Base-by-base conservation (phyloP, 2,797 vertebrate species). In the Lagocephalus sceleratus region DNA sequence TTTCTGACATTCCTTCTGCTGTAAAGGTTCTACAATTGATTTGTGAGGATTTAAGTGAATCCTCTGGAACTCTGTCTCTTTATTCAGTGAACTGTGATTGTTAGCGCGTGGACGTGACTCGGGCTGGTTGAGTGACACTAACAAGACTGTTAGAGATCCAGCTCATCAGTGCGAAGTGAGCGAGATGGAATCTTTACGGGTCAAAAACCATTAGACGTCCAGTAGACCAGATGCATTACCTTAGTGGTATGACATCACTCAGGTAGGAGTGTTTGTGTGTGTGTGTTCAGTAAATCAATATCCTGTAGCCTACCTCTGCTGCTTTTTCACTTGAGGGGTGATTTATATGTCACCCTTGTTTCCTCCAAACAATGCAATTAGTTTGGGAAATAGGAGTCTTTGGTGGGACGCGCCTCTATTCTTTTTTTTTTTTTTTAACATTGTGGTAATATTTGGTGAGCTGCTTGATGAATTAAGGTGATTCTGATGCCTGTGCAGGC, bases 81-180 rank as follows among this genome's bases (percentile, higher is more conserved):
- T 46, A 32, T 66, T 58, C 54, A 15, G 54, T 16, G 48, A 55
- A 47, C 63, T 48, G 8, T 60, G 39, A 56, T n/a, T 64, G 50
- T 62, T 51, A 43, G 45, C 43, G 57, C 14, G 60, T 17, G 56
- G 63, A 51, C 29, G 50, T 65, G 61, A 63, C 51, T 51, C 54
- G 53, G 32, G 32, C 54, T 40, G 47, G 47, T 20, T 75, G 75
- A 87, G 60, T 78, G 81, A 72, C 76, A 76, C 73, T 83, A 81
- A 82, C 75, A 73, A 83, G 78, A 57, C 57, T 67, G 47, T 17
- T 48, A 19, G 49, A 71, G 51, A 52, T 47, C 54, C 51, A 43
- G 55, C 57, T 46, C 42, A 49, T 66, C 76, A 68, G 2, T 60
- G 69, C 63, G 63, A 71, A 71, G 68, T 67, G 71, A 74, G 38